Conservation (phyloP, 2,113 vertebrate species). For the Caranx melampygus region DNA sequence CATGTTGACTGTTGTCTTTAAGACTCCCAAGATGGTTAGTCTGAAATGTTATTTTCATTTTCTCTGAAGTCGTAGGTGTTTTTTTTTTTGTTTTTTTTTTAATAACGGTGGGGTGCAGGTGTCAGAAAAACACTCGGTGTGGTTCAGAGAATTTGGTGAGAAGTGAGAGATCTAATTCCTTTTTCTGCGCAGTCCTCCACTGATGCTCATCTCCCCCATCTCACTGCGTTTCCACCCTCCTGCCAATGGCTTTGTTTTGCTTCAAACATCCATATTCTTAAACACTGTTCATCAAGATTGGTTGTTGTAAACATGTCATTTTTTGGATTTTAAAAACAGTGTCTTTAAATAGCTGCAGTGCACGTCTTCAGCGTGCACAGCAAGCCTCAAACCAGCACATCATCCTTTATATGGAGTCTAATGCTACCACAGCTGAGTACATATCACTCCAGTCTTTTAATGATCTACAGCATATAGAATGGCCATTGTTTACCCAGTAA, state of each 20-base stretch:
- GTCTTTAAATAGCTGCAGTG: conserved; percentile 54
- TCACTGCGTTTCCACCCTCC: conserved; percentile 51
- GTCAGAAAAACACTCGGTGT: conserved; percentile 10
- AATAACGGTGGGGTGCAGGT: conserved; percentile 29
- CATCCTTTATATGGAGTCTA: conserved; percentile 55
- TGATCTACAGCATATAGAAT: conserved; percentile 62
- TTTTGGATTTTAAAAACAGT: conserved; percentile 19
- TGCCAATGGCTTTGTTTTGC: conserved; percentile 66
- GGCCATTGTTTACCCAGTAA: conserved; percentile 71
- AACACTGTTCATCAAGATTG: conserved; percentile 62
- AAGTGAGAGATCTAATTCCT: conserved; percentile 29
- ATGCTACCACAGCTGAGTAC: conserved; percentile 59
- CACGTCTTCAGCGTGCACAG: conserved; percentile 38
- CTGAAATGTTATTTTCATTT: conserved; percentile 28
- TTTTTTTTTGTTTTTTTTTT: not conserved
- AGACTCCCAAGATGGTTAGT: conserved; percentile 23
- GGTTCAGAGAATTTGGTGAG: conserved; percentile 32
- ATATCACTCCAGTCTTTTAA: conserved; percentile 70
- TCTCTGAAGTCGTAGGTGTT: conserved; percentile 24
- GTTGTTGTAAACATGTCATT: conserved; percentile 46
- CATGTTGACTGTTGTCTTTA: conserved; percentile 63
- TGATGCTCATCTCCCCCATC: conserved; percentile 32
- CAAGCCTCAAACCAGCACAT: conserved; percentile 75
- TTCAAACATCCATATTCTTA: conserved; percentile 64
- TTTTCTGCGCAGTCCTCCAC: conserved; percentile 58